Evolutionary conservation across 1,140 invertebrate genomes (phyloP).

Genomic region (Rhizoglyphus robini): DNA sequence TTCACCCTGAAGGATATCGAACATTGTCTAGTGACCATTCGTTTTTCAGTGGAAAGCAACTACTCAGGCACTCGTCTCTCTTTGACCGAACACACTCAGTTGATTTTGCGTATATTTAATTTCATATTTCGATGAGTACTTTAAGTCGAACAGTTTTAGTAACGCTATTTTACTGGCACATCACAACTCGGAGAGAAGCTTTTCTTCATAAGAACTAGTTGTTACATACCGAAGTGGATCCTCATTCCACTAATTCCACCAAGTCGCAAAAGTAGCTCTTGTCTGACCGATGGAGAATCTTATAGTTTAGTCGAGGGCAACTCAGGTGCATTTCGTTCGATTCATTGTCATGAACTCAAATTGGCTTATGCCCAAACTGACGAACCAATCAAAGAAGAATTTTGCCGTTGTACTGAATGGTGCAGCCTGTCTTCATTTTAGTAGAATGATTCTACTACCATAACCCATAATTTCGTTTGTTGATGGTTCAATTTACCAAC

Average conservation of each 20-base stretch:
- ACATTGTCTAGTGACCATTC: background rate
- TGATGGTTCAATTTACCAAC: background rate
- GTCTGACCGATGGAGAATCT: too few species aligned
- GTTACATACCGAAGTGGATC: too few species aligned
- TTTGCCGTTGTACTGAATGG: background rate
- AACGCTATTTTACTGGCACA: too few species aligned
- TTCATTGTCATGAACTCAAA: background rate
- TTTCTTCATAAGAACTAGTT: too few species aligned
- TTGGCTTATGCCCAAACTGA: background rate
- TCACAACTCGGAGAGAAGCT: too few species aligned
- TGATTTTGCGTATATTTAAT: background rate
- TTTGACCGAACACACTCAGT: background rate
- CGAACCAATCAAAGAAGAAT: background rate
- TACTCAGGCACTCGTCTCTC: background rate
- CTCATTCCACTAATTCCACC: too few species aligned
- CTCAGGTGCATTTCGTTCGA: too few species aligned
- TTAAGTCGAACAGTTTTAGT: too few species aligned
- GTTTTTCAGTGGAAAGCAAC: background rate
- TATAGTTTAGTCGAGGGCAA: too few species aligned
- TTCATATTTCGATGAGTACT: background rate
- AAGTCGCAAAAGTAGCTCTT: too few species aligned
- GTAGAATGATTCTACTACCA: background rate
- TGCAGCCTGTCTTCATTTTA: background rate
- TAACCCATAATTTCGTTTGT: background rate
- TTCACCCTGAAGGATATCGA: background rate